Evolutionary conservation across 2,113 vertebrate species (phyloP).

Genomic region (Morone chrysops): DNA sequence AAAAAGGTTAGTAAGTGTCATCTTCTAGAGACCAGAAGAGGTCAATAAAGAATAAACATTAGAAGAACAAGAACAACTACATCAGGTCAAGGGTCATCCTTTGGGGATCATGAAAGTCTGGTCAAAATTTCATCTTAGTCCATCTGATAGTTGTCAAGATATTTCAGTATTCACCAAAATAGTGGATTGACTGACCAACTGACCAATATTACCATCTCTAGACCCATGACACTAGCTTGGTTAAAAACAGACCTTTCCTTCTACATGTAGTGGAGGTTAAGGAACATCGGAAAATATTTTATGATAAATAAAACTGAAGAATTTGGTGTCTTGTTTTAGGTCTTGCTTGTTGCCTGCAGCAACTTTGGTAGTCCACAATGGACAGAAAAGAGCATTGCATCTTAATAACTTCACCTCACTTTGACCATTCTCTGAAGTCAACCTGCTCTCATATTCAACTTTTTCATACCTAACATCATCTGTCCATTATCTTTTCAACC

Average conservation of each 20-base stretch:
- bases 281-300: background rate
- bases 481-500: slow-evolving; percentile 15
- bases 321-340: background rate
- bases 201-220: too few relatives aligned
- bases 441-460: slow-evolving; percentile 6
- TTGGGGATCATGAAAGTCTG: too few relatives aligned
- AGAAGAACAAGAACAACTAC: too few relatives aligned
- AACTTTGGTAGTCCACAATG: background rate
- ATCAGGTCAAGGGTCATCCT: too few relatives aligned
- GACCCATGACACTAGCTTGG: too few relatives aligned
- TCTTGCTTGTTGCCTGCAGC: background rate
- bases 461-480: slow-evolving; percentile 8
- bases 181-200: too few relatives aligned
- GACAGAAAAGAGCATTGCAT: background rate
- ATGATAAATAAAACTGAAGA: background rate
- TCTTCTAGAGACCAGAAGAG: background rate
- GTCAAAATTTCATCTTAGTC: too few relatives aligned
- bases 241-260: background rate
- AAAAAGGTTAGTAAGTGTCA: background rate
- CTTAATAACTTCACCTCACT: background rate
- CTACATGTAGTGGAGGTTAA: background rate
- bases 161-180: background rate
- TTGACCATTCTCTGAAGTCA: slow-evolving; percentile 5
- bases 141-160: background rate
- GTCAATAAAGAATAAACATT: too few relatives aligned